A percentile compares a stretch with the other conserved stretches of the same genome.
phyloP scores from a whole-genome alignment of 2,797 vertebrate species.

The Lagodon rhomboides region DNA sequence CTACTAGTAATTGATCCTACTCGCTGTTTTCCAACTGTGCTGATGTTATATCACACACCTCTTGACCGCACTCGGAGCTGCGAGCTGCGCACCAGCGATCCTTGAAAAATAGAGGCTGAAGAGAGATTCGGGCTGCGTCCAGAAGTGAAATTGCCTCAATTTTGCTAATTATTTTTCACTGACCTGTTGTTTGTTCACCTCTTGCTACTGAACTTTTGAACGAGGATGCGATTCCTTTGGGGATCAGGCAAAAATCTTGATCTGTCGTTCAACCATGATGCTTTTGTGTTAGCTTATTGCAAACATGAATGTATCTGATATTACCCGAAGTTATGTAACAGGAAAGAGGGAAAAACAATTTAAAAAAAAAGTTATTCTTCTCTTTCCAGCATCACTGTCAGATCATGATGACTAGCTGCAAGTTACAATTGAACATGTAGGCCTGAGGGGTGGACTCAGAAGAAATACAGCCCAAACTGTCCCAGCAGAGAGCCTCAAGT shows the following conservation, averaged over 20 bases:
- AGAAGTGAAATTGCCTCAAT: slow-evolving; percentile 12
- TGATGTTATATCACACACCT: slow-evolving; percentile 15
- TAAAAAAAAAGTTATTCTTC: neutral
- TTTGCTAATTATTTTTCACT: slow-evolving; percentile 1
- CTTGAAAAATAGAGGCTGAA: slow-evolving; percentile 14
- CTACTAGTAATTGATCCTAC: slow-evolving; percentile 14
- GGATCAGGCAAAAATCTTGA: neutral
- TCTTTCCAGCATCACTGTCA: neutral
- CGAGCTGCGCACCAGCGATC: slow-evolving; percentile 3
- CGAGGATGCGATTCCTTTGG: neutral
- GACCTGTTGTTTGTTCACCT: neutral
- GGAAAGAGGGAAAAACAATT: neutral
- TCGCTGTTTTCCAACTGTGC: slow-evolving; percentile 17
- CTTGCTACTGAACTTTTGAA: neutral
- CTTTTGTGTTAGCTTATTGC: neutral
- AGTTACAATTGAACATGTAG: slow-evolving; percentile 35
- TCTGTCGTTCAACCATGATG: neutral
- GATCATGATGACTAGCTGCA: neutral
- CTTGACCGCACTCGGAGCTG: slow-evolving; percentile 16
- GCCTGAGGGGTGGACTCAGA: slow-evolving; percentile 31
- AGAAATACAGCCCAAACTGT: slow-evolving; percentile 16
- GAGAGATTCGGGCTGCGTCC: slow-evolving; percentile 2
- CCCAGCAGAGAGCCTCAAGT: slow-evolving; percentile 34
- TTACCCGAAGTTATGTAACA: neutral
- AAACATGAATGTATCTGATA: neutral